These are phyloP conservation scores for Ametastegia equiseti DNA, from an alignment of 2,888 invertebrate genomes.

Conservation along the genomic window DNA sequence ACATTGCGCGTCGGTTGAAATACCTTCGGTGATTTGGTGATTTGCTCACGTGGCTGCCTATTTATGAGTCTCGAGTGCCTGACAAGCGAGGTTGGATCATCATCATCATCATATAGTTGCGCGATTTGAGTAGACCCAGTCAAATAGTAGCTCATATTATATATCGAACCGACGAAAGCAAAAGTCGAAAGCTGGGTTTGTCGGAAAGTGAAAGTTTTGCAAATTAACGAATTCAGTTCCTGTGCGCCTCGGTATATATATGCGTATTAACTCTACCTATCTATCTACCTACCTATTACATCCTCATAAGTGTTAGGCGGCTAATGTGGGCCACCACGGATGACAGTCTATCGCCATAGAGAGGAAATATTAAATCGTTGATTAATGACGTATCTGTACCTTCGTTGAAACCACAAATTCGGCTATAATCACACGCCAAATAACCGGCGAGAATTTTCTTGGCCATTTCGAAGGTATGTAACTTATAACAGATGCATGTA, in stretches of 20 bases:
- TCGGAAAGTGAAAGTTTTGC: conserved; percentile 51
- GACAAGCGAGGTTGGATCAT: conserved; percentile 37
- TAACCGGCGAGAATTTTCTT: conserved; percentile 15
- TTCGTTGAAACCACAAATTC: not conserved
- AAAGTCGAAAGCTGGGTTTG: conserved; percentile 47
- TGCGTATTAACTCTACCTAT: conserved; percentile 17
- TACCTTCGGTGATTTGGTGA: not conserved
- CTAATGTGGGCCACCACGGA: conserved; percentile 44
- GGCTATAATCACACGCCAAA: not conserved
- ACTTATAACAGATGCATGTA: conserved; percentile 33
- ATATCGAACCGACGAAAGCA: conserved; percentile 44
- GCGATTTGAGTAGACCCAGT: conserved; percentile 22
- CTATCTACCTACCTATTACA: not conserved
- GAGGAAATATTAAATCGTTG: conserved; percentile 34
- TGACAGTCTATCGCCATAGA: conserved; percentile 40
- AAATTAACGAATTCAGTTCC: conserved; percentile 49
- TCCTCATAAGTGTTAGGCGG: not conserved
- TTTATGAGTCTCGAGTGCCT: too few relatives aligned
- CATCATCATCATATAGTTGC: too few relatives aligned
- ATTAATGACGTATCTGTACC: conserved; percentile 7
- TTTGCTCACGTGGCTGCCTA: conserved; percentile 42
- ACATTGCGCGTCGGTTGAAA: conserved; percentile 58
- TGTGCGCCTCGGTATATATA: conserved; percentile 20
- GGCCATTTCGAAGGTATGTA: conserved; percentile 33
- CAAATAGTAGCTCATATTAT: not conserved